Conservation (phyloP, 1,140 invertebrate species). For the Trichoplusia ni region DNA sequence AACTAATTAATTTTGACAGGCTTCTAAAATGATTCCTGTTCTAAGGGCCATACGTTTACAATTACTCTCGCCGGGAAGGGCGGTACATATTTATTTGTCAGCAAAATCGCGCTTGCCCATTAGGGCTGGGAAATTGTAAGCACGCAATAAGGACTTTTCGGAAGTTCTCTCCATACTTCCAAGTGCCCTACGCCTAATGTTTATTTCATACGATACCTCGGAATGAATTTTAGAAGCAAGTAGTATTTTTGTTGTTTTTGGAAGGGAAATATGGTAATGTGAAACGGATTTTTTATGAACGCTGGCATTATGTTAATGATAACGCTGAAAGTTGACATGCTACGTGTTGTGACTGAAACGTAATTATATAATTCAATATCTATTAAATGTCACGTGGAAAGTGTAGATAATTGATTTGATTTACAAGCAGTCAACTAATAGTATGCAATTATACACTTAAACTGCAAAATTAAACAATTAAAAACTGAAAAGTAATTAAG, state of each 20-base stretch:
- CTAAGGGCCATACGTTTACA: slow-evolving; percentile 52
- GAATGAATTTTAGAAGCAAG: slow-evolving; percentile 25
- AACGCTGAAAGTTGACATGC: too few relatives aligned
- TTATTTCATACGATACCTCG: slow-evolving; percentile 52
- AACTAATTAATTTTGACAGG: too few relatives aligned
- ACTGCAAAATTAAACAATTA: too few relatives aligned
- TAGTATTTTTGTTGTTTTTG: slow-evolving; percentile 19
- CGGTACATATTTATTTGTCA: slow-evolving; percentile 77
- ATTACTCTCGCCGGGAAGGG: slow-evolving; percentile 59
- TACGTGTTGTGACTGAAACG: too few relatives aligned
- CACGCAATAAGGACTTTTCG: slow-evolving; percentile 73
- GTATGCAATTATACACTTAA: too few relatives aligned
- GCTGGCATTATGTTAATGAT: too few relatives aligned
- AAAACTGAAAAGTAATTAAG: too few relatives aligned
- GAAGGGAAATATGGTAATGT: not conserved
- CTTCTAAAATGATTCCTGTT: not conserved
- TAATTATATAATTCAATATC: too few relatives aligned
- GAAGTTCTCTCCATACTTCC: slow-evolving; percentile 48
- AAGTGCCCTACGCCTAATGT: slow-evolving; percentile 46
- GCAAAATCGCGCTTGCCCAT: slow-evolving; percentile 72
- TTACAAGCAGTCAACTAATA: too few relatives aligned
- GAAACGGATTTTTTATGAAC: not conserved
- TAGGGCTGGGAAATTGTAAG: slow-evolving; percentile 65
- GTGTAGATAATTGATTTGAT: too few relatives aligned
- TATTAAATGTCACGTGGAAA: too few relatives aligned